phyloP scores from a whole-genome alignment of 2,888 invertebrate genomes.

The Heteropelma amictum region DNA sequence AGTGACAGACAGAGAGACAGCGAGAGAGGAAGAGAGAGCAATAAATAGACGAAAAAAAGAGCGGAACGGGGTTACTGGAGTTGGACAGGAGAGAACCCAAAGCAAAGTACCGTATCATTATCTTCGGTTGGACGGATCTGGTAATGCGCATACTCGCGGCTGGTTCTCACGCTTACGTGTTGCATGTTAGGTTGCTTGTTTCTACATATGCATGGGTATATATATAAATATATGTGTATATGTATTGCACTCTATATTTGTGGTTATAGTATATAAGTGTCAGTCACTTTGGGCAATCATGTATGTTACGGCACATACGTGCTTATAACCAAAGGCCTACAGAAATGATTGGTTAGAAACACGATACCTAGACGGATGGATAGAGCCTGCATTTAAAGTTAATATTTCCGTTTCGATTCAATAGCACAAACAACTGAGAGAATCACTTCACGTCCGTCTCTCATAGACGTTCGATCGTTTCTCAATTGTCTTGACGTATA shows the following conservation, averaged over 20 bases:
- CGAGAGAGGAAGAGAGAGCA: too few relatives aligned
- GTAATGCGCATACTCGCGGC: conserved; percentile 65
- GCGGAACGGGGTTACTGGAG: neutral
- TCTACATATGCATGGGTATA: too few relatives aligned
- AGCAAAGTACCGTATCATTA: conserved; percentile 65
- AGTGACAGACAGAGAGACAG: too few relatives aligned
- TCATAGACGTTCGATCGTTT: conserved; percentile 1
- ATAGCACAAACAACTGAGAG: conserved; percentile 15
- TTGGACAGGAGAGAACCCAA: conserved; percentile 44
- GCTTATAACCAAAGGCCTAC: conserved; percentile 19
- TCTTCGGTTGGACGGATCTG: conserved; percentile 65
- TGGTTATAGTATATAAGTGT: neutral
- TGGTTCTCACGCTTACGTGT: conserved; percentile 66
- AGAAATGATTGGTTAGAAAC: conserved; percentile 23
- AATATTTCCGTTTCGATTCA: conserved; percentile 30
- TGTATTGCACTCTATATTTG: neutral
- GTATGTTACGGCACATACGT: conserved; percentile 34
- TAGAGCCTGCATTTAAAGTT: conserved; percentile 28
- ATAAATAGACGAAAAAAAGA: conserved; percentile 40
- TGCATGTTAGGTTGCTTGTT: conserved; percentile 58
- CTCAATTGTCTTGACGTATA: neutral
- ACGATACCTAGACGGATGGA: neutral
- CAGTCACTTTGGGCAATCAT: conserved; percentile 47
- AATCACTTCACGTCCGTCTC: neutral
- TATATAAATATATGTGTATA: too few relatives aligned